phyloP scores from a whole-genome alignment of 1,140 invertebrate genomes.

The Lucilia cuprina region DNA sequence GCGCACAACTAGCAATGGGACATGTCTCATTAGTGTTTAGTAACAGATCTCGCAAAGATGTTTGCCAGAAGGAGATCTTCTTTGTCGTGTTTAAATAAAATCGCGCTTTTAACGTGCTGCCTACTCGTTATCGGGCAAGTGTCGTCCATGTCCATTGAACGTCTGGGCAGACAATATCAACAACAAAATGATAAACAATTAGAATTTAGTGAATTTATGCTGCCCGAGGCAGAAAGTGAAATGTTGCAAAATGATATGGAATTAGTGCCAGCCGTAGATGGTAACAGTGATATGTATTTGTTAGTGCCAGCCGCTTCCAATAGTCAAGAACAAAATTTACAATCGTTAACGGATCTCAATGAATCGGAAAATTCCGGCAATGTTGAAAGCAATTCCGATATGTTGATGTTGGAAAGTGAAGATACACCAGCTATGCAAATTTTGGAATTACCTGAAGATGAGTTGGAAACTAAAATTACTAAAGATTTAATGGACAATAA shows the following conservation, averaged over 20 bases:
- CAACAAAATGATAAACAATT: constrained; percentile 31
- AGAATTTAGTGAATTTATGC: constrained; percentile 45
- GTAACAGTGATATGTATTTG: constrained; percentile 49
- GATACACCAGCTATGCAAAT: constrained; percentile 51
- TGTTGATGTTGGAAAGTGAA: constrained; percentile 58
- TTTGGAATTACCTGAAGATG: constrained; percentile 50
- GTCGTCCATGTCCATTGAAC: constrained; percentile 53
- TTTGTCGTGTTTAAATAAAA: constrained; percentile 19
- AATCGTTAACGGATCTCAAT: constrained; percentile 47
- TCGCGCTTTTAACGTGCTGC: constrained; percentile 21
- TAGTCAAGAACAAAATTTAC: constrained; percentile 10
- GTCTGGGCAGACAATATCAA: constrained; percentile 41
- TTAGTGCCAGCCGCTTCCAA: constrained; percentile 50
- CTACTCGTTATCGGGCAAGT: constrained; percentile 27
- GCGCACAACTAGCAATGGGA: constrained; percentile 57
- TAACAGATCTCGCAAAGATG: constrained; percentile 62
- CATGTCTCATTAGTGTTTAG: constrained; percentile 63
- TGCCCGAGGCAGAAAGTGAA: neutral
- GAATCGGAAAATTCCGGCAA: neutral
- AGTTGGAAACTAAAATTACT: constrained; percentile 4
- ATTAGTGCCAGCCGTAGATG: constrained; percentile 44
- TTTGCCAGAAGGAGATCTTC: constrained; percentile 57
- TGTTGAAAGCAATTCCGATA: constrained; percentile 43
- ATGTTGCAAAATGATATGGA: constrained; percentile 49
- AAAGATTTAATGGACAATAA: neutral